Conservation (phyloP, 2,888 invertebrate species). For the Parnassius smintheus region DNA sequence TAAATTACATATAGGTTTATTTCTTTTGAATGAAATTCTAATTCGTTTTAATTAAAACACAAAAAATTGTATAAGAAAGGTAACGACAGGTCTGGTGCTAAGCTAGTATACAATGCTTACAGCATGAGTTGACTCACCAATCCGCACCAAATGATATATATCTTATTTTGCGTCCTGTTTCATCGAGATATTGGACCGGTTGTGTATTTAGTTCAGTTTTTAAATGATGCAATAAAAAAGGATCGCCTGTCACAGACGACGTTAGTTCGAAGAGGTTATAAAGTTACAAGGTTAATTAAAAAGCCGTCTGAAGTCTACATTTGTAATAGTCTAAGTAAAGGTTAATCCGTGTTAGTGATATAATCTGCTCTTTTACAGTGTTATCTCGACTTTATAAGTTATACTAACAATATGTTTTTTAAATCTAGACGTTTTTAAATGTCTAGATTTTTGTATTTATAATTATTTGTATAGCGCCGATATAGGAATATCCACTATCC, state of each 20-base stretch:
- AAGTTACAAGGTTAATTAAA: conserved; percentile 23
- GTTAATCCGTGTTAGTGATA: background rate
- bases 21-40: no score
- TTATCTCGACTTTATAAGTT: no score
- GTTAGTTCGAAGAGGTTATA: conserved; percentile 5
- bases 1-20: no score
- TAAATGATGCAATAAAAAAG: conserved; percentile 24
- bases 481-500: no score
- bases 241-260: conserved; percentile 17
- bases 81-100: conserved; percentile 3
- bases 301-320: conserved; percentile 18
- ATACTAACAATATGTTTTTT: background rate
- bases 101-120: conserved; percentile 7
- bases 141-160: conserved; percentile 7
- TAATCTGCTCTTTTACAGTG: no score
- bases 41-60: no score
- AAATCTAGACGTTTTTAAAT: background rate
- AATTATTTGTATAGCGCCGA: background rate
- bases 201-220: conserved; percentile 13
- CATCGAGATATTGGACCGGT: conserved; percentile 32
- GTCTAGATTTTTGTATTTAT: background rate
- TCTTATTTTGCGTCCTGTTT: conserved; percentile 23
- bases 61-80: background rate
- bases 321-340: conserved; percentile 9
- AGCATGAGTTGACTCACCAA: conserved; percentile 2